Conservation (phyloP, 1,140 invertebrate species). For the Plectrocnemia conspersa region DNA sequence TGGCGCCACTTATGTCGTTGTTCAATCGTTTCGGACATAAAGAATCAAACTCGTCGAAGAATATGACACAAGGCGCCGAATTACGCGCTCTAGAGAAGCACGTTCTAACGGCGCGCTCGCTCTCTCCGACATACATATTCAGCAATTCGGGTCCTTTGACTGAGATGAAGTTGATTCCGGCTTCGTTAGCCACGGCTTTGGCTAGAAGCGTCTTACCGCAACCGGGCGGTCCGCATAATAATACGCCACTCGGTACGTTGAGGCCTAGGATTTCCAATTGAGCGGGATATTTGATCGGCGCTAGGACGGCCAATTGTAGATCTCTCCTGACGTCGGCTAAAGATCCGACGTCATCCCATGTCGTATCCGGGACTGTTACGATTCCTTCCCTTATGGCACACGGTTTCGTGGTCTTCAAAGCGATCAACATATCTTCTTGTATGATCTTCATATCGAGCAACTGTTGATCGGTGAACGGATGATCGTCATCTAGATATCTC, state of each 20-base stretch:
- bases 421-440: constrained; percentile 70
- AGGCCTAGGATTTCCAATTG: constrained; percentile 75
- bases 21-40: constrained; percentile 86
- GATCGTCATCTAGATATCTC: constrained; percentile 39
- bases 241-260: constrained; percentile 75
- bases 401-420: constrained; percentile 81
- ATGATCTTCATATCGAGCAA: constrained; percentile 62
- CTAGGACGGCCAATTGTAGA: constrained; percentile 85
- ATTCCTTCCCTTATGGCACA: constrained; percentile 96
- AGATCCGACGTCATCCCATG: constrained; percentile 96
- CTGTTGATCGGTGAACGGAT: constrained; percentile 56
- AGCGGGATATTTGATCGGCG: constrained; percentile 82
- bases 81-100: constrained; percentile 92
- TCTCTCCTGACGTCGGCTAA: constrained; percentile 82
- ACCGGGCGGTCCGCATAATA: constrained; percentile 92
- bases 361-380: constrained; percentile 93
- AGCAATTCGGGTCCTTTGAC: constrained; percentile 95
- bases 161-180: constrained; percentile 94
- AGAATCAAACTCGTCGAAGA: constrained; percentile 99
- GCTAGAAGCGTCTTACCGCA: constrained; percentile 90
- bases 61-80: constrained; percentile 97
- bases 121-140: constrained; percentile 99
- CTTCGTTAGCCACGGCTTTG: constrained; percentile 94
- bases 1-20: constrained; percentile 63
- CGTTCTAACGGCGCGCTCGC: constrained; percentile 91